Percentiles rank a stretch among this genome's conserved stretches.
Conservation (phyloP, 2,888 invertebrate species). For the Chorisops tibialis region DNA sequence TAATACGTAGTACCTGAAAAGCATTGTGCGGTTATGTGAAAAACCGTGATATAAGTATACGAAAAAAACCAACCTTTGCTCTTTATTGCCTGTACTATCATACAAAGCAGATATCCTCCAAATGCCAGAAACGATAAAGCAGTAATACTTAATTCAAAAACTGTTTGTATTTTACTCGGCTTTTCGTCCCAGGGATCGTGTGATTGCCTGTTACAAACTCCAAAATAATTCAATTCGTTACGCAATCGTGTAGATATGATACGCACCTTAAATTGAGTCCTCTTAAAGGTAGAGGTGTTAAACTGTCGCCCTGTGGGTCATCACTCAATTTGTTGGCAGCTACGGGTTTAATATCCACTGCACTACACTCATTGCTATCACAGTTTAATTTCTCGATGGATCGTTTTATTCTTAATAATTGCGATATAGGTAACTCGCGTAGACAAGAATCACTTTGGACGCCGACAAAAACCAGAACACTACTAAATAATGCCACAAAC, state of each 20-base stretch:
- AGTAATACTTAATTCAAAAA: conserved; percentile 75
- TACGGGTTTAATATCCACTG: not conserved
- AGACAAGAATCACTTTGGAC: conserved; percentile 45
- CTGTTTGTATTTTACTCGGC: conserved; percentile 65
- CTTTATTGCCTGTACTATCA: conserved; percentile 72
- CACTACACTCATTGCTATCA: conserved; percentile 1
- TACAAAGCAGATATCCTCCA: conserved; percentile 75
- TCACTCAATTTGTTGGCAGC: not conserved
- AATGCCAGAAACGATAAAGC: conserved; percentile 79
- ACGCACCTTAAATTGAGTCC: not conserved
- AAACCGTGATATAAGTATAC: not conserved
- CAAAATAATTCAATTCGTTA: conserved; percentile 1
- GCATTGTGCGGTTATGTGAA: too few species aligned
- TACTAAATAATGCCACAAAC: not conserved
- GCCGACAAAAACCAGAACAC: not conserved
- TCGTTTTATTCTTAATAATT: conserved; percentile 60
- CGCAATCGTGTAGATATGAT: not conserved
- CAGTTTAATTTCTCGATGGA: conserved; percentile 41
- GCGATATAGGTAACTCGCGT: conserved; percentile 66
- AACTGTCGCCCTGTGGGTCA: not conserved
- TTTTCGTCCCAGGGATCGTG: conserved; percentile 49
- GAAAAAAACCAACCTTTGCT: conserved; percentile 54
- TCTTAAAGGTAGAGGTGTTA: conserved; percentile 12
- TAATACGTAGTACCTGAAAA: conserved; percentile 48
- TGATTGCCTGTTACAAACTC: conserved; percentile 6